Evolutionary conservation across 2,888 invertebrate genomes (phyloP).

Genomic region (Tricholauxania praeusta): DNA sequence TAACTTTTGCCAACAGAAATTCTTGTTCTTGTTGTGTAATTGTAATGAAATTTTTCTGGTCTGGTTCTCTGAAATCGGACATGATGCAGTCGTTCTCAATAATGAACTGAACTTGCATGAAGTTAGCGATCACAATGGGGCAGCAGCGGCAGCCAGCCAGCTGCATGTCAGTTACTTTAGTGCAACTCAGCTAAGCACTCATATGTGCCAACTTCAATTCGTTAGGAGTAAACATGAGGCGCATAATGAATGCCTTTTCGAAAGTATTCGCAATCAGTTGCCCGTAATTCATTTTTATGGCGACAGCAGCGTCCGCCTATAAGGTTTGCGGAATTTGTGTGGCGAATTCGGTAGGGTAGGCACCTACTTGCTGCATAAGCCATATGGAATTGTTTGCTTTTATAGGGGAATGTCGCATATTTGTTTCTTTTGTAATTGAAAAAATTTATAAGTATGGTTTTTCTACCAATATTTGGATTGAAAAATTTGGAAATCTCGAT

Average conservation of each 20-base stretch:
- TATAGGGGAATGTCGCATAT: no score
- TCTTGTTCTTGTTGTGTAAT: no score
- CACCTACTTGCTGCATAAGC: background rate
- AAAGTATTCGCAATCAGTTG: constrained; percentile 35
- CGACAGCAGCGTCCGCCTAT: constrained; percentile 36
- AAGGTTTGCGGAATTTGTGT: constrained; percentile 23
- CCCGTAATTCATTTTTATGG: constrained; percentile 36
- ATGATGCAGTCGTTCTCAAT: background rate
- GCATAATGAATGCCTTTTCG: constrained; percentile 24
- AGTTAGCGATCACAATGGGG: background rate
- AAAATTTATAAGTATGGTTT: no score
- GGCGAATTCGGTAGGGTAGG: constrained; percentile 4
- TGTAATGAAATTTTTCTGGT: no score
- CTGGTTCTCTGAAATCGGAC: background rate
- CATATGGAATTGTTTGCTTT: constrained; percentile 6
- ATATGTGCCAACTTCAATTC: constrained; percentile 15
- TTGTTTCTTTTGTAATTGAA: no score
- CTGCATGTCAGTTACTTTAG: background rate
- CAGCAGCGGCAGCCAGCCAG: background rate
- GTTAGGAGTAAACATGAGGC: constrained; percentile 9
- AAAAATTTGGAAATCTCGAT: background rate
- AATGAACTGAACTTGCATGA: background rate
- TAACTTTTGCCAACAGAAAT: no score
- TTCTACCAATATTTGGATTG: no score
- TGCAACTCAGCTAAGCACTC: background rate